Conservation (phyloP, 1,140 invertebrate species). For the Tetranychus cinnabarinus region DNA sequence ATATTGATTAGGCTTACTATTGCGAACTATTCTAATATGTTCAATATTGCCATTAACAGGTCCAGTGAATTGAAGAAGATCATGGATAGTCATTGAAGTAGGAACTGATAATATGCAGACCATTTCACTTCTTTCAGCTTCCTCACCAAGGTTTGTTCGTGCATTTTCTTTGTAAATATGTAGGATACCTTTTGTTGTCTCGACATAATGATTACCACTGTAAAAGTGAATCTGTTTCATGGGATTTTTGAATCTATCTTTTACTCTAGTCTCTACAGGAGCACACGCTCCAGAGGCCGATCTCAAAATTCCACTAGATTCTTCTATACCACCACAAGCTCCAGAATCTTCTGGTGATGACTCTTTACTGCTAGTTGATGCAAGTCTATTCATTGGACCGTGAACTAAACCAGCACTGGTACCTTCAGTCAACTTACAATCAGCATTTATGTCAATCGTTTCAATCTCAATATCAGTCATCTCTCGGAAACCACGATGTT, state of each 20-base stretch:
- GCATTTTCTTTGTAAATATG: slow-evolving; percentile 87
- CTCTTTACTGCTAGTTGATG: not conserved
- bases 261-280: not conserved
- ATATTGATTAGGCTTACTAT: slow-evolving; percentile 70
- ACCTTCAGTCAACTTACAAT: not conserved
- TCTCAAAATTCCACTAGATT: not conserved
- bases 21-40: slow-evolving; percentile 68
- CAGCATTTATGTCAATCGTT: slow-evolving; percentile 21
- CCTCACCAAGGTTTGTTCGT: slow-evolving; percentile 23
- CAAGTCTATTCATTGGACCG: not conserved
- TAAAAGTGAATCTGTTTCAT: slow-evolving; percentile 37
- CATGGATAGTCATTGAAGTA: slow-evolving; percentile 69
- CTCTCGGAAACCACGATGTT: slow-evolving; percentile 28
- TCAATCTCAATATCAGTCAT: slow-evolving; percentile 36
- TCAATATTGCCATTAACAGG: slow-evolving; percentile 68
- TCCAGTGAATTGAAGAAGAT: slow-evolving; percentile 78
- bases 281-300: not conserved
- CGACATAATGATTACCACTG: slow-evolving; percentile 87
- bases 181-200: slow-evolving; percentile 81
- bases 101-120: slow-evolving; percentile 76
- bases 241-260: slow-evolving; percentile 1
- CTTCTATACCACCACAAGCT: not conserved
- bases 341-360: not conserved
- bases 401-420: not conserved
- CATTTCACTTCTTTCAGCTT: slow-evolving; percentile 36